Evolutionary conservation across 2,888 invertebrate genomes (phyloP).

Genomic region (Stictocephala bisonia): DNA sequence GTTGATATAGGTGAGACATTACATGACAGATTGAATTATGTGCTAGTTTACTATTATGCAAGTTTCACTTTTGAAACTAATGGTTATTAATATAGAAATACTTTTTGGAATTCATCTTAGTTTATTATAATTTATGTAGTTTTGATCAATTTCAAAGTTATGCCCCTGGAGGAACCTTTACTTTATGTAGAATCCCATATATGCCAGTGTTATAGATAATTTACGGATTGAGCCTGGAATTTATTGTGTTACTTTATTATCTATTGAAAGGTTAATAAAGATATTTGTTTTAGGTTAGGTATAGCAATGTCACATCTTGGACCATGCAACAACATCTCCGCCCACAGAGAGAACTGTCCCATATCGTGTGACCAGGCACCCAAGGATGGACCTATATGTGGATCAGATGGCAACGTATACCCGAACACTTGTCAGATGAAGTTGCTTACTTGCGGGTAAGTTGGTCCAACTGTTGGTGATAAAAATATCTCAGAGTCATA

Average conservation of each 20-base stretch:
- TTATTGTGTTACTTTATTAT: not conserved
- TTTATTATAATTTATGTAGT: too few species aligned
- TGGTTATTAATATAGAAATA: too few species aligned
- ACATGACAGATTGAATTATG: too few species aligned
- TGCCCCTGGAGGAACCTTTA: too few species aligned
- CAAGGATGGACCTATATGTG: slow-evolving; percentile 90
- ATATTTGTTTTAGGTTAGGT: slow-evolving; percentile 66
- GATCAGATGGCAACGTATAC: slow-evolving; percentile 92
- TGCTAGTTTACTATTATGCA: too few species aligned
- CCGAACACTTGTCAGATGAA: slow-evolving; percentile 95
- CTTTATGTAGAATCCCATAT: too few species aligned
- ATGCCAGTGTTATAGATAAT: not conserved
- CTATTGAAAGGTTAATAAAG: not conserved
- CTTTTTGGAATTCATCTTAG: too few species aligned
- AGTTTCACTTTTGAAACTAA: too few species aligned
- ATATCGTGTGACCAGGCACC: slow-evolving; percentile 88
- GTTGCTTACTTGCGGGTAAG: slow-evolving; percentile 86
- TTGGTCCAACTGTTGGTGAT: slow-evolving; percentile 45
- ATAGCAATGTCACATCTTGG: slow-evolving; percentile 73
- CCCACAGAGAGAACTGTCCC: slow-evolving; percentile 90
- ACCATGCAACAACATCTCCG: slow-evolving; percentile 77
- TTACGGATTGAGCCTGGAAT: not conserved
- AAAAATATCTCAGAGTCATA: too few species aligned
- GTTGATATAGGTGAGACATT: too few species aligned
- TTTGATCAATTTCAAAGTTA: too few species aligned